Evolutionary conservation across 2,888 invertebrate genomes (phyloP).

Genomic region (Pyrrhosoma nymphula): DNA sequence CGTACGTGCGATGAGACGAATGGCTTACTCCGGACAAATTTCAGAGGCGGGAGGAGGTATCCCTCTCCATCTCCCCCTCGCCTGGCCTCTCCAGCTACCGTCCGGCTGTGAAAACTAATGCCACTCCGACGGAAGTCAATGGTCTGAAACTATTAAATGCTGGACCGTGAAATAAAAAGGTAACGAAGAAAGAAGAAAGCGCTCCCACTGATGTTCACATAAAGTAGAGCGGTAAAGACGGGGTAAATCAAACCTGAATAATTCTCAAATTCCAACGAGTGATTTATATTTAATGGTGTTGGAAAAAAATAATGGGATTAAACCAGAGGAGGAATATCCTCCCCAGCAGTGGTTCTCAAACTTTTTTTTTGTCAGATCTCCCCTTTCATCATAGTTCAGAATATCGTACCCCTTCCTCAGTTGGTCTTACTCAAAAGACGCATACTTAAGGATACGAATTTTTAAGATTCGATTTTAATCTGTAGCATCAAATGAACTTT

Average conservation of each 20-base stretch:
- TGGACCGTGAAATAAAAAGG: neutral
- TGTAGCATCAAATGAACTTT: no score
- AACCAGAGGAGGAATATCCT: no score
- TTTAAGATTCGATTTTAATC: no score
- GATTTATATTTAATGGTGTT: neutral
- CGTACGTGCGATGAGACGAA: neutral
- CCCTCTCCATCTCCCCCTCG: neutral
- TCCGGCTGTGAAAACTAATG: slow-evolving; percentile 37
- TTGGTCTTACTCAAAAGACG: no score
- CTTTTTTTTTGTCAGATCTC: no score
- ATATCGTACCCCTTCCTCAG: no score
- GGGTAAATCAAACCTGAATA: neutral
- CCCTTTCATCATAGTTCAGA: no score
- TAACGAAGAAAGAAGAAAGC: neutral
- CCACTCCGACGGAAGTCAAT: slow-evolving; percentile 29
- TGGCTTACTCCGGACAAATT: neutral
- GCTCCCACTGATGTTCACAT: neutral
- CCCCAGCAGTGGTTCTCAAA: no score
- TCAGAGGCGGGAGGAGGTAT: neutral
- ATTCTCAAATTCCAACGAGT: neutral
- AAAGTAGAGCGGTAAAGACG: neutral
- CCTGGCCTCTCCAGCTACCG: neutral
- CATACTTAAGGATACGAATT: no score
- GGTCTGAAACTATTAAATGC: slow-evolving; percentile 15
- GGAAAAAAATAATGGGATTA: no score